Conservation (phyloP, 1,140 invertebrate species). For the Pantala flavescens region DNA sequence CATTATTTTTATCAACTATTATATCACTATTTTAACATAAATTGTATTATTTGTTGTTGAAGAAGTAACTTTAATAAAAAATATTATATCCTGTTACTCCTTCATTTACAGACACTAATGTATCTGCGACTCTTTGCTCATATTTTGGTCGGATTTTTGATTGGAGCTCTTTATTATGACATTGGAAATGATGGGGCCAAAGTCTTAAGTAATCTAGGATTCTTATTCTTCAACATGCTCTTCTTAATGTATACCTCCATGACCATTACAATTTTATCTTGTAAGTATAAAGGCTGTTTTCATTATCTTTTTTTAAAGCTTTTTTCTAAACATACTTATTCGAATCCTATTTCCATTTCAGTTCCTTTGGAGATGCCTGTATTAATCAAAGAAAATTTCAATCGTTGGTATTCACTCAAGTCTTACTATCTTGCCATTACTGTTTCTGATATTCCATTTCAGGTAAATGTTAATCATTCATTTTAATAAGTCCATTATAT, state of each 20-base stretch:
- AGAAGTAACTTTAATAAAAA: too few relatives aligned
- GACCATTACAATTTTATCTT: constrained; percentile 95
- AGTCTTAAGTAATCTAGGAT: constrained; percentile 90
- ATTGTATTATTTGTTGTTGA: too few relatives aligned
- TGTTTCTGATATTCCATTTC: constrained; percentile 90
- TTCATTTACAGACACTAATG: constrained; percentile 71
- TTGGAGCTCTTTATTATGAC: constrained; percentile 84
- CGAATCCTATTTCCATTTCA: constrained; percentile 29
- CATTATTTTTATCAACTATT: too few relatives aligned
- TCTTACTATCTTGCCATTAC: constrained; percentile 94
- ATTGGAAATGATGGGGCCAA: constrained; percentile 90
- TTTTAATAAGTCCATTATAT: not conserved
- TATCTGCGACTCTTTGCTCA: constrained; percentile 87
- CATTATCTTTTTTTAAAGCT: constrained; percentile 20
- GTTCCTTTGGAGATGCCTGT: constrained; percentile 93
- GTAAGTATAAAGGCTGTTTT: constrained; percentile 45
- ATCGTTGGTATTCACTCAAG: constrained; percentile 93
- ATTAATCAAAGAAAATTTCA: constrained; percentile 88
- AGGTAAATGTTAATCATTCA: constrained; percentile 46
- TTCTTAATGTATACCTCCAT: constrained; percentile 98
- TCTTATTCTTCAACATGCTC: constrained; percentile 95
- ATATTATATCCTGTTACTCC: too few relatives aligned
- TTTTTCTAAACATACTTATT: not conserved
- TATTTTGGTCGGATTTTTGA: constrained; percentile 80
- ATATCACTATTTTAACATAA: too few relatives aligned